Percentiles rank a stretch among this genome's conserved stretches.
Conservation (phyloP, 2,797 vertebrate genomes). For the Peromyscus nudipes region DNA sequence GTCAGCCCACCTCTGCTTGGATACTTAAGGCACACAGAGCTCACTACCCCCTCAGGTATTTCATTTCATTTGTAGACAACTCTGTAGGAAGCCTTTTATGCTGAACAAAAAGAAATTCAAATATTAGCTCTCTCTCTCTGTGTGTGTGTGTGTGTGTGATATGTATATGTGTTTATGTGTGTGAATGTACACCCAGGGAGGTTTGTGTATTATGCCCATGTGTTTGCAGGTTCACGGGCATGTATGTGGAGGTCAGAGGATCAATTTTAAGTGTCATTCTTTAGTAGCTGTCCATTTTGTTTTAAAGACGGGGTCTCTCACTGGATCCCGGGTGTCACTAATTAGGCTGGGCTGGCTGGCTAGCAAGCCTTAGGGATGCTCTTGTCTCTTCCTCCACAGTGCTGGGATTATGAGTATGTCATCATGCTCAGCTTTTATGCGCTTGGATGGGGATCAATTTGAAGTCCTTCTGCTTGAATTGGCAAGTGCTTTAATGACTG, state of each 20-base stretch:
- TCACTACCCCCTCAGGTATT: background rate
- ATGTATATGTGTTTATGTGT: background rate
- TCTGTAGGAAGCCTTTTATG: background rate
- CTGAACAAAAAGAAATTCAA: conserved; percentile 40
- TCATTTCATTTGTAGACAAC: background rate
- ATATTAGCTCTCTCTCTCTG: background rate
- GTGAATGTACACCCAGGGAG: background rate
- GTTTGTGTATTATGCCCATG: background rate
- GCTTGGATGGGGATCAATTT: background rate
- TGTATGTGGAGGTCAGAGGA: background rate
- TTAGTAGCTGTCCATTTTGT: background rate
- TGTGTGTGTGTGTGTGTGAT: background rate
- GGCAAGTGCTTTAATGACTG: background rate
- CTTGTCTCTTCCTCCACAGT: background rate
- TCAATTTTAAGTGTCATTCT: background rate
- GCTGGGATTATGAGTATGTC: background rate
- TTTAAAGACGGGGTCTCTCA: background rate
- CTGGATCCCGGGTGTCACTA: background rate
- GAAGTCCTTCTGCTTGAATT: background rate
- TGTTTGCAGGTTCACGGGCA: too few species aligned
- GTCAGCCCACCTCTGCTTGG: background rate
- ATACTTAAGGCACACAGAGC: background rate
- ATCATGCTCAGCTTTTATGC: background rate
- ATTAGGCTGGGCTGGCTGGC: background rate
- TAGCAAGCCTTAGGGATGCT: background rate